A percentile compares a stretch with the other conserved stretches of the same genome.
These are phyloP conservation scores for Lasioglossum zephyrum DNA, from an alignment of 2,888 invertebrate genomes.

Conservation along the genomic window DNA sequence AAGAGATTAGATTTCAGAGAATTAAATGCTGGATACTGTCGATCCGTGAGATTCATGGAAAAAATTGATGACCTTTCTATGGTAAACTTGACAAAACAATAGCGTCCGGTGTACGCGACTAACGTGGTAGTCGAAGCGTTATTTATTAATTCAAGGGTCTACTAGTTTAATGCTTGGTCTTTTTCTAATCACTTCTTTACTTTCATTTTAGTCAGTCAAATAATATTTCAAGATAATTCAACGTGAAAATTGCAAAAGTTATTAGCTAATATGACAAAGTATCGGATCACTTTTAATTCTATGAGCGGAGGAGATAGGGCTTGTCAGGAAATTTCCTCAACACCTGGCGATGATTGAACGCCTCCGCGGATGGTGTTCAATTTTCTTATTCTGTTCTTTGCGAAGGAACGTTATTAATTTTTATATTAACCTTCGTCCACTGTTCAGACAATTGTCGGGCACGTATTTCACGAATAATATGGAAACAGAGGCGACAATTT, in stretches of 20 bases:
- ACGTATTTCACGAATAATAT: neutral
- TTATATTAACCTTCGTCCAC: neutral
- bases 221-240: neutral
- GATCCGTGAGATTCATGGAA: neutral
- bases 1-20: neutral
- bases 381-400: neutral
- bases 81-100: too few relatives aligned
- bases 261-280: neutral
- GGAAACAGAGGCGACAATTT: neutral
- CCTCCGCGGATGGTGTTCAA: neutral
- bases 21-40: neutral
- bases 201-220: too few relatives aligned
- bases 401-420: neutral
- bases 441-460: neutral
- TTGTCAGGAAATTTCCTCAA: neutral
- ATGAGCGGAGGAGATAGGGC: neutral
- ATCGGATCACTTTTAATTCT: neutral
- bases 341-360: conserved; percentile 12
- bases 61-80: neutral
- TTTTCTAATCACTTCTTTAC: neutral
- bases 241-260: neutral
- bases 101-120: too few relatives aligned
- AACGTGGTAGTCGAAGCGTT: neutral
- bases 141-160: neutral
- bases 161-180: neutral